Conservation (phyloP, 2,888 invertebrate species). For the Hofmannophila pseudospretella region DNA sequence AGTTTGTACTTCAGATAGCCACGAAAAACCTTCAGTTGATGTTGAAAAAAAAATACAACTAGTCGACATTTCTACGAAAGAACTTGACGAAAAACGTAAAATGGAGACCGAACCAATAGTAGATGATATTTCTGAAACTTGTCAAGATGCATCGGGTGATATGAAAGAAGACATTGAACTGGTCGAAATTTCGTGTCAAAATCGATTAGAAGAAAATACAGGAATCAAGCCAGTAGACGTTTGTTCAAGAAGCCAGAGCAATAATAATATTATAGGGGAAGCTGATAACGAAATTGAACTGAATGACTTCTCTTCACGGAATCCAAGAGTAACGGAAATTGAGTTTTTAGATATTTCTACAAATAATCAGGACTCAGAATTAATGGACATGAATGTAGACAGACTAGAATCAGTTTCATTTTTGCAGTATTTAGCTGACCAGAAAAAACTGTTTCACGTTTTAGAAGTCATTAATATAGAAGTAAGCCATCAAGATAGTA, state of each 20-base stretch:
- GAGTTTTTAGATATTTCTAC: constrained; percentile 2
- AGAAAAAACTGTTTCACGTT: constrained; percentile 35
- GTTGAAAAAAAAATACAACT: neutral
- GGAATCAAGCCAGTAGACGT: too few relatives aligned
- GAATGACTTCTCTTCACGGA: neutral
- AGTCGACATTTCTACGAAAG: neutral
- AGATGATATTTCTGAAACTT: neutral
- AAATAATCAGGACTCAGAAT: constrained; percentile 2
- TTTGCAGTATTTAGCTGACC: constrained; percentile 35
- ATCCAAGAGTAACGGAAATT: neutral
- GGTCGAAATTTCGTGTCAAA: too few relatives aligned
- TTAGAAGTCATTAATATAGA: constrained; percentile 23
- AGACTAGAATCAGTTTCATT: constrained; percentile 19
- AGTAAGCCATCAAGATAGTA: neutral
- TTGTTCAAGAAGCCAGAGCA: too few relatives aligned
- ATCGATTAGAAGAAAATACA: too few relatives aligned
- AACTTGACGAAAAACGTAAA: neutral
- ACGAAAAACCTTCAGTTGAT: neutral
- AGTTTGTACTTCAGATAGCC: too few relatives aligned
- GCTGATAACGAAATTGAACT: neutral
- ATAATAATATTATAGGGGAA: neutral
- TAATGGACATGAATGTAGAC: constrained; percentile 5
- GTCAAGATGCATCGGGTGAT: too few relatives aligned
- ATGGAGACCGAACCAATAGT: neutral
- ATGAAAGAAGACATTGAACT: neutral